These are phyloP conservation scores for Daboia siamensis DNA, from an alignment of 2,113 vertebrate genomes.

Conservation along the genomic window DNA sequence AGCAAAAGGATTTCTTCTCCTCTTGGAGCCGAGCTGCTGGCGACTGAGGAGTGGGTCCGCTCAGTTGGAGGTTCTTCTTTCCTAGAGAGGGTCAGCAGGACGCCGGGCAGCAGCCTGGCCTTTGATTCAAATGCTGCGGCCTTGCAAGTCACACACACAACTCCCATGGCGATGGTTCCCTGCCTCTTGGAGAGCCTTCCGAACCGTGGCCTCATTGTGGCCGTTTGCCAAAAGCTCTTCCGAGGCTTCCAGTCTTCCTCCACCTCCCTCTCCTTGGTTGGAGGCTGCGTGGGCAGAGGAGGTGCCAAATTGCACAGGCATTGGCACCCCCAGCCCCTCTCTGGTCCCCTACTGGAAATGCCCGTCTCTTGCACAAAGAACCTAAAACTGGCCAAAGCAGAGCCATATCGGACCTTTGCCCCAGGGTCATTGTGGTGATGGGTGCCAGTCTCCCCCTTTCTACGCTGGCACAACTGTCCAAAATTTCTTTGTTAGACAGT, in stretches of 20 bases:
- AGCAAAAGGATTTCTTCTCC: background rate
- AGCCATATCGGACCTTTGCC: background rate
- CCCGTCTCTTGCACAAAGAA: background rate
- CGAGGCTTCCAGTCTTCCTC: background rate
- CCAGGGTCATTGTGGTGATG: background rate
- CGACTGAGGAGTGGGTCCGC: background rate
- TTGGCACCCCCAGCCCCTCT: background rate
- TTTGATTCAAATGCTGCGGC: background rate
- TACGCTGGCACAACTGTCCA: constrained; percentile 6
- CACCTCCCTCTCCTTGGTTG: background rate
- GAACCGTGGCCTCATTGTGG: background rate
- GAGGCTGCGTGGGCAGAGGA: background rate
- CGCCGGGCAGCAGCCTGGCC: background rate
- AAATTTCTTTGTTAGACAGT: constrained; percentile 21
- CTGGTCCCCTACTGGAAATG: background rate
- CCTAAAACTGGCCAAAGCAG: background rate
- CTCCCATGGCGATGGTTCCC: background rate
- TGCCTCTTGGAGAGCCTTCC: background rate
- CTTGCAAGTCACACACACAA: background rate
- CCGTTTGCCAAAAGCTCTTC: background rate
- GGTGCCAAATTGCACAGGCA: background rate
- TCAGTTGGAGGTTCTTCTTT: background rate
- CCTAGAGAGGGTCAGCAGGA: background rate
- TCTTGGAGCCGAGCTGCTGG: background rate
- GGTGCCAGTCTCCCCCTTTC: background rate